phyloP scores from a whole-genome alignment of 2,888 invertebrate species.

The Gisinianus flammeolus region DNA sequence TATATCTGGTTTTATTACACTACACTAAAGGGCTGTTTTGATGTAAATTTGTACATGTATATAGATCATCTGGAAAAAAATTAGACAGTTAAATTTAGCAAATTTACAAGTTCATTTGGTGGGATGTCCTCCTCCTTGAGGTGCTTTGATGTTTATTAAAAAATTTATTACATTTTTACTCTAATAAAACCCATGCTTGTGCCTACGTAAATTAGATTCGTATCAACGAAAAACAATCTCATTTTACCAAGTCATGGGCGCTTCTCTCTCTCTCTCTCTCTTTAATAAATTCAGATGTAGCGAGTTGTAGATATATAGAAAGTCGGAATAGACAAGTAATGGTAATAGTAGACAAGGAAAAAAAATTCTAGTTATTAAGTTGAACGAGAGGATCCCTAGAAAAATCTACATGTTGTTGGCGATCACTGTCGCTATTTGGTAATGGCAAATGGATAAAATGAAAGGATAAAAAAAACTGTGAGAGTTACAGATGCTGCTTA shows the following conservation, averaged over 20 bases:
- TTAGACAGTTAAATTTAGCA: constrained; percentile 20
- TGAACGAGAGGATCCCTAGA: neutral
- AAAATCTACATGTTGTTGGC: neutral
- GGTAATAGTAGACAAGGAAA: neutral
- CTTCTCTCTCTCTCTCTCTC: neutral
- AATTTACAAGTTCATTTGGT: constrained; percentile 31
- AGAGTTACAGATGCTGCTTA: constrained; percentile 10
- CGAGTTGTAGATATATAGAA: too few species aligned
- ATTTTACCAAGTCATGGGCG: constrained; percentile 28
- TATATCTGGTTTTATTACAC: too few species aligned
- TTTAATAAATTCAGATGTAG: neutral
- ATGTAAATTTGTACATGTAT: too few species aligned
- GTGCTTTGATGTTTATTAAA: constrained; percentile 43
- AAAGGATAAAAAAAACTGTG: constrained; percentile 1
- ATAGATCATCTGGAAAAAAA: constrained; percentile 4
- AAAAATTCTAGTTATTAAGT: constrained; percentile 9
- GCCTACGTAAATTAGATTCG: constrained; percentile 40
- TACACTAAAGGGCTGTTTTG: too few species aligned
- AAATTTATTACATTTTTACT: constrained; percentile 43
- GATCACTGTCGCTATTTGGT: constrained; percentile 27
- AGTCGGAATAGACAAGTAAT: too few species aligned
- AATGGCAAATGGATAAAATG: constrained; percentile 21
- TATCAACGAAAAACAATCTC: constrained; percentile 44
- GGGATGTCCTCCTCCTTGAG: neutral
- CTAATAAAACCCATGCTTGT: constrained; percentile 43